Percentiles rank a stretch among this genome's conserved stretches.
phyloP scores from a whole-genome alignment of 2,113 vertebrate species.

The human (Homo sapiens) region GRCh38 chrY:5474501-5475000 shows the following conservation, averaged over 20 bases:
- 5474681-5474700: background rate
- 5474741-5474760: background rate
- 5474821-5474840: too few relatives aligned
- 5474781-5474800: too few relatives aligned
- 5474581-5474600: background rate
- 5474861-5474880: too few relatives aligned
- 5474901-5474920: too few relatives aligned
- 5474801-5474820: too few relatives aligned
- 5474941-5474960: too few relatives aligned
- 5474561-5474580: background rate
- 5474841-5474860: too few relatives aligned
- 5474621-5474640: background rate
- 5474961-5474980: too few relatives aligned
- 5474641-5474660: background rate
- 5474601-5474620: background rate
- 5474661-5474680: background rate
- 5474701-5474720: background rate
- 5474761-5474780: background rate
- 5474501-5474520: background rate
- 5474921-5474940: too few relatives aligned
- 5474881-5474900: too few relatives aligned
- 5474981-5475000: too few relatives aligned
- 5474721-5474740: background rate
- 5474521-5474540: background rate
- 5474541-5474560: background rate